Evolutionary conservation across 2,797 vertebrate genomes (phyloP), one percentile per base, ranked within the genome.

Genomic region (Trichosurus vulpecula): DNA sequence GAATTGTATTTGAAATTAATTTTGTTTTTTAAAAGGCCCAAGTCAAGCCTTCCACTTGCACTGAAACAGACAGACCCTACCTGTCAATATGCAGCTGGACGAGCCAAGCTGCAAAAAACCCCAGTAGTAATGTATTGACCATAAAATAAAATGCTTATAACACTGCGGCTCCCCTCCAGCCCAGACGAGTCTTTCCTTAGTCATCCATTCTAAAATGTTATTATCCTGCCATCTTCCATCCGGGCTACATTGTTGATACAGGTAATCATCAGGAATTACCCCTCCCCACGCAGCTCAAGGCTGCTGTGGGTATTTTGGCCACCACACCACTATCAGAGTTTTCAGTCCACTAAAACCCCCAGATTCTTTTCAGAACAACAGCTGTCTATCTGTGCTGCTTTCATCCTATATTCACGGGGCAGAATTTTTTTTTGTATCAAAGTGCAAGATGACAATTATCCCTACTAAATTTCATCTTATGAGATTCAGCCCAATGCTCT

Each of bases 1-100:
- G 12, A 96, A 87, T 81, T 25, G 90, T 92, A 92, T 61, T 16
- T 94, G 93, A 93, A 96, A 81, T 53, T 90, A 51, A 14, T 1
- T 54, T 92, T 16, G n/a, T 22, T 81, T 92, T 93, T 74, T n/a
- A 1, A 13, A 35, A 56, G 27, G 52, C 94, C 35, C 52, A 81
- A 11, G 22, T 61, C 93, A 54, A 74, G 52, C 30, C 95, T 95
- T 94, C 92, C 25, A 2, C 41, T 6, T 87, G 16, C 35, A 35
- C 93, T 94, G 47, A 35, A 35, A 55, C 5, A 2, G 92, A 55
- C 4, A 2, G 92, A n/a, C 54, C 13, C 54, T 52, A 41, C 58
- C 94, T 51, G 30, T 91, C 90, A 94, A 16, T 52, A 56, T 6
- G 74, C 31, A 93, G 54, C 22, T 92, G 4, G 11, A 57, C 56